These are phyloP conservation scores for Avahi laniger DNA, from an alignment of 2,797 vertebrate species.

Conservation along the genomic window DNA sequence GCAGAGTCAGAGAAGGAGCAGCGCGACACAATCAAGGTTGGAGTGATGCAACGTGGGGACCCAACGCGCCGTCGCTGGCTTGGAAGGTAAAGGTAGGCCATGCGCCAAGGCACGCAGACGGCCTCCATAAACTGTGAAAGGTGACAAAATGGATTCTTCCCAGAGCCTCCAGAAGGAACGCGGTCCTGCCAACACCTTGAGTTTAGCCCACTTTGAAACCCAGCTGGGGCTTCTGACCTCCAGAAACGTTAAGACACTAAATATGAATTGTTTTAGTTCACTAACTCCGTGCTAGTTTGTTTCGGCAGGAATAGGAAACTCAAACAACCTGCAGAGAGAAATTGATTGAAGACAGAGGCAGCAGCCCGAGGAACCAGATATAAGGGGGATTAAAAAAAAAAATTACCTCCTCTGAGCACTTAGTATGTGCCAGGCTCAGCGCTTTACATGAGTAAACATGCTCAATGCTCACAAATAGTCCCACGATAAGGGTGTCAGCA, in stretches of 20 bases:
- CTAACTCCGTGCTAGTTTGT: neutral
- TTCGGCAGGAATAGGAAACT: neutral
- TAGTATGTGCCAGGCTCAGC: neutral
- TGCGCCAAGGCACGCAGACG: neutral
- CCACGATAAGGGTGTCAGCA: neutral
- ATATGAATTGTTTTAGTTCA: neutral
- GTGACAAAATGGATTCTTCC: neutral
- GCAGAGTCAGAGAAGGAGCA: neutral
- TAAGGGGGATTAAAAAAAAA: neutral
- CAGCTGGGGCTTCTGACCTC: neutral
- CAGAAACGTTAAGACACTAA: neutral
- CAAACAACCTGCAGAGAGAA: conserved; percentile 10
- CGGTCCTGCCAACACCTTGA: neutral
- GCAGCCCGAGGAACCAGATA: neutral
- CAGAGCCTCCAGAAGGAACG: neutral
- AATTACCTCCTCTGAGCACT: neutral
- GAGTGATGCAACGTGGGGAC: neutral
- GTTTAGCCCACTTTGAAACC: neutral
- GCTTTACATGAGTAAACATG: neutral
- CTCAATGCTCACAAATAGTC: neutral
- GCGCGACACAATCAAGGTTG: neutral
- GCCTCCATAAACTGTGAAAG: neutral
- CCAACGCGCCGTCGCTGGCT: neutral
- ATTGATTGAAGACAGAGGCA: neutral
- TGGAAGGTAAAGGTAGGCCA: neutral